These are phyloP conservation scores for Craseonycteris thonglongyai DNA, from an alignment of 2,113 vertebrate species.

Conservation along the genomic window DNA sequence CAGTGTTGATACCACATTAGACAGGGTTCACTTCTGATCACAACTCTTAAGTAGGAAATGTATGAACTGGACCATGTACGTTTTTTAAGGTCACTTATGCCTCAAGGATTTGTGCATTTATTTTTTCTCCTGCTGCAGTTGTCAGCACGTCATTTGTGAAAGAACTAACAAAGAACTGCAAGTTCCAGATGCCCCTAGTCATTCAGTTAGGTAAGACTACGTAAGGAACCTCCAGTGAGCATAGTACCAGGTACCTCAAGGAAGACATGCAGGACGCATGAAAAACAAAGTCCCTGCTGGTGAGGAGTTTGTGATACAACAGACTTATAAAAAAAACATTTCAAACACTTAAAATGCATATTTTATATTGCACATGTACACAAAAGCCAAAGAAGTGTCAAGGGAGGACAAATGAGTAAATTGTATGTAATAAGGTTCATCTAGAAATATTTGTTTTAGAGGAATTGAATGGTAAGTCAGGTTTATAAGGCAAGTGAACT, in stretches of 20 bases:
- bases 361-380: not conserved
- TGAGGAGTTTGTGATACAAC: not conserved
- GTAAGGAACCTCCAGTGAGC: not conserved
- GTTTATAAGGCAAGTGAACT: not conserved
- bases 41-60: not conserved
- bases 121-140: not conserved
- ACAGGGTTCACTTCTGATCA: not conserved
- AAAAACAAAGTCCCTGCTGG: not conserved
- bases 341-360: not conserved
- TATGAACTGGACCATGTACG: not conserved
- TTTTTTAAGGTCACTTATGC: conserved; percentile 5
- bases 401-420: not conserved
- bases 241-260: not conserved
- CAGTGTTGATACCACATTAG: not conserved
- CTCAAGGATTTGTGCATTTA: not conserved
- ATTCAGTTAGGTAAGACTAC: not conserved
- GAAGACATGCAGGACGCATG: not conserved
- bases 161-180: not conserved
- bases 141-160: not conserved
- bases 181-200: not conserved
- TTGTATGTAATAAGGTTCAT: not conserved
- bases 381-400: not conserved
- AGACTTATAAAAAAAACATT: not conserved
- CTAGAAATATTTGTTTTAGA: not conserved
- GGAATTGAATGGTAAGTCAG: not conserved